Evolutionary conservation across 2,797 vertebrate genomes (phyloP), one percentile per base, ranked within the genome.

Genomic region (Serranus cabrilla): DNA sequence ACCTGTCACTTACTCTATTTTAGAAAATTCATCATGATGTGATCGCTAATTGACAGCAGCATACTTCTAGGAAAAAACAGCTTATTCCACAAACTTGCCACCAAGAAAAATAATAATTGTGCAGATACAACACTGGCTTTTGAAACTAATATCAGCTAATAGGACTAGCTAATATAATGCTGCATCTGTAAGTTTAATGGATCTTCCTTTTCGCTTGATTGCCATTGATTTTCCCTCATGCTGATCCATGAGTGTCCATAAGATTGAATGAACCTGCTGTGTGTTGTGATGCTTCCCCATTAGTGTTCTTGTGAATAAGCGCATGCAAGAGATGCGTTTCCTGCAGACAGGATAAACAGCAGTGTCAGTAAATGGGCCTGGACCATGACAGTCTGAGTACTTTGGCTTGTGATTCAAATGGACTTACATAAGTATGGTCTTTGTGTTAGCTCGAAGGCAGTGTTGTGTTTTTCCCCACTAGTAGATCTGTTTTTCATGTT

Each of bases 301-400:
- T 87, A 76, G 68, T 25, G 56, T 56, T 67, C 40, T 68, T 47
- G 45, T 71, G 58, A 69, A 25, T 52, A 71, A 65, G 69, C 27
- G 3, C 63, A 57, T 63, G 43, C 31, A n/a, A 57, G 59, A 25
- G 39, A 71, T 66, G 5, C 57, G 77, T 60, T 76, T 17, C 52
- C 60, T 72, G 64, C 55, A 78, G 68, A 34, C 34, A 34, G 34
- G 34, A 84, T 72, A 73, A 83, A 76, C 20, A 31, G 55, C 71
- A 47, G 65, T 57, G 77, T 83, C 82, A 72, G 76, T 73, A 63
- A 80, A 81, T 55, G 54, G 73, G 47, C 21, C 80, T 21, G 31
- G n/a, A 39, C 20, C 40, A 11, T 57, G 56, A 71, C 54, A 63
- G 62, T 7, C 62, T 11, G 23, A 72, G 54, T 66, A 56, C 78